These are phyloP conservation scores for Caenorhabditis sp. DNA, from an alignment of 2,888 invertebrate genomes.

Conservation along the genomic window DNA sequence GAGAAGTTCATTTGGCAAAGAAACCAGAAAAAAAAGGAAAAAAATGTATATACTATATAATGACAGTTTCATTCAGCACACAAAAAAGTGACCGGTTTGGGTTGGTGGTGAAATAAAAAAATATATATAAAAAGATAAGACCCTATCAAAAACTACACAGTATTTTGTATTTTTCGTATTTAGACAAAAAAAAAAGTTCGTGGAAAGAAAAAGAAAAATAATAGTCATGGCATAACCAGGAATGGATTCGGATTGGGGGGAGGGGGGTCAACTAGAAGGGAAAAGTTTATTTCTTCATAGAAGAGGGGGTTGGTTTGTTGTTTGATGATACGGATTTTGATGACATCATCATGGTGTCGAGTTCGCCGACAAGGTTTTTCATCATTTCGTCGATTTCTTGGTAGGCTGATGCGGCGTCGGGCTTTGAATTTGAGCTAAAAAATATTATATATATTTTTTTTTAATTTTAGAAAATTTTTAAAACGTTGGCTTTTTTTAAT, in stretches of 20 bases:
- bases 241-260: no score
- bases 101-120: background rate
- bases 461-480: no score
- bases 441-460: background rate
- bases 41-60: background rate
- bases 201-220: background rate
- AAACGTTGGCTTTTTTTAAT: no score
- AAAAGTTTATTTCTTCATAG: background rate
- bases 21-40: background rate
- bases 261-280: no score
- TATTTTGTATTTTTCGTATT: background rate
- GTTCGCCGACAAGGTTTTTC: slow-evolving; percentile 5
- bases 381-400: slow-evolving; percentile 9
- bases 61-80: background rate
- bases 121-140: background rate
- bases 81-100: slow-evolving; percentile 9
- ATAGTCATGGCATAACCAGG: no score
- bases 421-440: background rate
- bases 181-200: background rate
- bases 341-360: slow-evolving; percentile 1
- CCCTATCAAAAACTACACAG: slow-evolving; percentile 2
- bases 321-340: no score
- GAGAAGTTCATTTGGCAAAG: background rate
- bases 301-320: background rate
- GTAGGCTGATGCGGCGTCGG: background rate